These are phyloP conservation scores for Malthinus flaveolus DNA, from an alignment of 2,888 invertebrate species.

Conservation along the genomic window DNA sequence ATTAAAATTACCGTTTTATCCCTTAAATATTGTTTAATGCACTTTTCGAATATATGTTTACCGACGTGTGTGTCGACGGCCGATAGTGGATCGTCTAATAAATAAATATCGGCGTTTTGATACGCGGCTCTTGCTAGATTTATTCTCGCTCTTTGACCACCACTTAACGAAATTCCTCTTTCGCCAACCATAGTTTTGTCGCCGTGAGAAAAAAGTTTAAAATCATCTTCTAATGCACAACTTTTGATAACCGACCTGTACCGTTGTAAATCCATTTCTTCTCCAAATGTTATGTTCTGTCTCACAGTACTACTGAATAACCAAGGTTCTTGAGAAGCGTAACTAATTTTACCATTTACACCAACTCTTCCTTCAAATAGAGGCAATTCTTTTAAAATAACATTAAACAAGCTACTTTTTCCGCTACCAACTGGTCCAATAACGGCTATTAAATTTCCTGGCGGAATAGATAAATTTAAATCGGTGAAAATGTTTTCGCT, in stretches of 20 bases:
- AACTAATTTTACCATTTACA: constrained; percentile 60
- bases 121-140: constrained; percentile 65
- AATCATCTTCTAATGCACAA: constrained; percentile 66
- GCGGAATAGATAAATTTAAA: constrained; percentile 54
- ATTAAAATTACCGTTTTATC: constrained; percentile 66
- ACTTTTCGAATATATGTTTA: constrained; percentile 73
- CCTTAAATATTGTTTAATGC: constrained; percentile 61
- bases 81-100: constrained; percentile 79
- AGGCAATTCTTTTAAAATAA: constrained; percentile 48
- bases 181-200: constrained; percentile 65
- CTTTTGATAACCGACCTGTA: constrained; percentile 60
- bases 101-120: constrained; percentile 72
- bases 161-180: constrained; percentile 72
- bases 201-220: constrained; percentile 63
- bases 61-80: constrained; percentile 82
- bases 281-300: constrained; percentile 60
- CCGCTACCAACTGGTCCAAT: constrained; percentile 90
- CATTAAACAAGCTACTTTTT: constrained; percentile 62
- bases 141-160: constrained; percentile 1
- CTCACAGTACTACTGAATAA: constrained; percentile 61
- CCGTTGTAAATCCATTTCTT: constrained; percentile 44
- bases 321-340: constrained; percentile 72
- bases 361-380: constrained; percentile 55
- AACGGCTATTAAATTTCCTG: constrained; percentile 67
- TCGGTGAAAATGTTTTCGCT: constrained; percentile 39